Conservation (phyloP, 2,888 invertebrate species). For the Drosophila falleni region DNA sequence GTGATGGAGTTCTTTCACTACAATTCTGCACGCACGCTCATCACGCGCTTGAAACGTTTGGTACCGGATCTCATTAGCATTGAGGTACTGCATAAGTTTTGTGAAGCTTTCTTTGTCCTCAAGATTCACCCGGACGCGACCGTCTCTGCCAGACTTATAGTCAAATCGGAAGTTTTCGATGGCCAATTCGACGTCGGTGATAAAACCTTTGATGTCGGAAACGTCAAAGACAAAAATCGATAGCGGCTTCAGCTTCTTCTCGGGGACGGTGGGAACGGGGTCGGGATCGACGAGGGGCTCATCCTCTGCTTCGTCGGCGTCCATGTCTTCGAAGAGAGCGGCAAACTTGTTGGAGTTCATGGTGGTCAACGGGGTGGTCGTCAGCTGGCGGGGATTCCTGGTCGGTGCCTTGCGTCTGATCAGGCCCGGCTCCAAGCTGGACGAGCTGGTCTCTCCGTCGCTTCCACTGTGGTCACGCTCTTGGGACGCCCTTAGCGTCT, state of each 20-base stretch:
- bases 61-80: neutral
- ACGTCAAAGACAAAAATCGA: neutral
- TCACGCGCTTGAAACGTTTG: neutral
- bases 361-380: too few species aligned
- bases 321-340: neutral
- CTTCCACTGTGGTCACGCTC: too few species aligned
- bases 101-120: neutral
- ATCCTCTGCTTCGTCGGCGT: neutral
- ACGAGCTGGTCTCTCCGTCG: too few species aligned
- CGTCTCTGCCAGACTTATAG: slow-evolving; percentile 1
- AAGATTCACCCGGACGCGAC: neutral
- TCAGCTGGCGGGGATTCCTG: too few species aligned
- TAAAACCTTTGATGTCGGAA: neutral
- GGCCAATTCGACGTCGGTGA: neutral
- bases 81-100: neutral
- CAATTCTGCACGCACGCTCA: neutral
- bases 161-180: neutral
- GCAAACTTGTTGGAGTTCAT: neutral
- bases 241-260: neutral
- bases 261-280: neutral
- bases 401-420: too few species aligned
- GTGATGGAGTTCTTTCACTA: slow-evolving; percentile 1
- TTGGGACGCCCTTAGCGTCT: too few species aligned
- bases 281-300: neutral
- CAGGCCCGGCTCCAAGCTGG: too few species aligned